These are phyloP conservation scores for Dolichomitus sp. DNA, from an alignment of 2,888 invertebrate species.

Conservation along the genomic window DNA sequence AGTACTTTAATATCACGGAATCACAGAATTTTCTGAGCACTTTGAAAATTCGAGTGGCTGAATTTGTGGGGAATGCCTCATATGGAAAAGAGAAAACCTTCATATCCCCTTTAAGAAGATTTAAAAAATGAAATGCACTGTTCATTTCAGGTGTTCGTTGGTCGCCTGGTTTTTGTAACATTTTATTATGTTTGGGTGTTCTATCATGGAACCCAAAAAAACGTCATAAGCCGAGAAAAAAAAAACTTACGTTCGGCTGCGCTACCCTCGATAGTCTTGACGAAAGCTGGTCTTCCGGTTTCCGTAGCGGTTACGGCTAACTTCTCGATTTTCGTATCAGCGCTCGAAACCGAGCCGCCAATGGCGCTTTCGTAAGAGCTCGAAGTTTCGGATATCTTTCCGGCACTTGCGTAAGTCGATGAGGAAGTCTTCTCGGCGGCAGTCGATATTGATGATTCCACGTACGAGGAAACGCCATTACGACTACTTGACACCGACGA, in stretches of 20 bases:
- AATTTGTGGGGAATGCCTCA: too few relatives aligned
- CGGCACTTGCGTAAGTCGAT: constrained; percentile 73
- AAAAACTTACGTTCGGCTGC: constrained; percentile 93
- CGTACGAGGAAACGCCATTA: constrained; percentile 81
- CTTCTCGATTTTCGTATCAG: constrained; percentile 73
- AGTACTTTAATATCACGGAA: too few relatives aligned
- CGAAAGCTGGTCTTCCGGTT: constrained; percentile 91
- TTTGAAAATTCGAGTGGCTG: too few relatives aligned
- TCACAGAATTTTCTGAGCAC: too few relatives aligned
- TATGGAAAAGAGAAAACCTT: too few relatives aligned
- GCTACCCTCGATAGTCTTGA: constrained; percentile 92
- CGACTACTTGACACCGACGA: constrained; percentile 84
- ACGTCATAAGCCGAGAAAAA: neutral
- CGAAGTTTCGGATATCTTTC: constrained; percentile 76
- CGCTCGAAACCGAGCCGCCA: constrained; percentile 66
- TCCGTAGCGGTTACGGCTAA: constrained; percentile 77
- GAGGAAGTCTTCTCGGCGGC: constrained; percentile 74
- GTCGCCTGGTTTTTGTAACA: too few relatives aligned
- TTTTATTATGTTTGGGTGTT: too few relatives aligned
- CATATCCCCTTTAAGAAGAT: too few relatives aligned
- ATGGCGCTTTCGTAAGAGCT: constrained; percentile 74
- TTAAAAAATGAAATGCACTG: too few relatives aligned
- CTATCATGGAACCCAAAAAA: neutral
- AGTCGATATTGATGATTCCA: constrained; percentile 78
- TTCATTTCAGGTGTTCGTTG: too few relatives aligned